Evolutionary conservation across 37 sponge, comb jelly and placozoan species (phyloP).

Genomic region (Corticium candelabrum): DNA sequence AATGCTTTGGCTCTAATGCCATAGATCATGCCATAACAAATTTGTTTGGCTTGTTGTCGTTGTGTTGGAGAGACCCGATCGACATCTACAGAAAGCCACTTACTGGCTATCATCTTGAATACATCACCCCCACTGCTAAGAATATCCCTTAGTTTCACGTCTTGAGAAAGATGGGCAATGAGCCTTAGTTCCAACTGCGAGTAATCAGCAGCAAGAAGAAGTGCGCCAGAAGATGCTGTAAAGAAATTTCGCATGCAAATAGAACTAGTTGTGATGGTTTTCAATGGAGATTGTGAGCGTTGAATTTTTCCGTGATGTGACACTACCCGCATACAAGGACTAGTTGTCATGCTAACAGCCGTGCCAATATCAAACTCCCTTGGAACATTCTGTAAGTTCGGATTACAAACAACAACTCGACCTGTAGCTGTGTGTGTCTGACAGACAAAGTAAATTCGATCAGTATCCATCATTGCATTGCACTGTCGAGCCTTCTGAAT

Average conservation of each 20-base stretch:
- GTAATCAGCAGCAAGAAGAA: constrained; percentile 89
- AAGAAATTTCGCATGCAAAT: constrained; percentile 78
- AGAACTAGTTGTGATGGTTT: not conserved
- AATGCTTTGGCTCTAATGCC: constrained; percentile 83
- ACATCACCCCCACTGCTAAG: constrained; percentile 84
- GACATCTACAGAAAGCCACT: constrained; percentile 54
- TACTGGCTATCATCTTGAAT: constrained; percentile 78
- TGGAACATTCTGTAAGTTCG: constrained; percentile 86
- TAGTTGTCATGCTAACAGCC: not conserved
- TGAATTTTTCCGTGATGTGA: no score
- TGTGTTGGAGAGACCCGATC: constrained; percentile 39
- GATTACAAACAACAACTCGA: constrained; percentile 61
- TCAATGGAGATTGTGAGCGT: not conserved
- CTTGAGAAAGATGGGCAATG: constrained; percentile 81
- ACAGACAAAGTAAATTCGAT: constrained; percentile 10
- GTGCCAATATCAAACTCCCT: constrained; percentile 66
- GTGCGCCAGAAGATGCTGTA: constrained; percentile 38
- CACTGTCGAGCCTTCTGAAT: constrained; percentile 33
- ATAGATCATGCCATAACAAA: constrained; percentile 97
- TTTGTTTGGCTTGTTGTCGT: constrained; percentile 83
- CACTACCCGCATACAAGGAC: constrained; percentile 3
- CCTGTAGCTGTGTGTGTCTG: constrained; percentile 87
- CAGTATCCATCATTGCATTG: constrained; percentile 5
- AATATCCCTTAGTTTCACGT: constrained; percentile 37
- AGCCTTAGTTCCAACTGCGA: constrained; percentile 92